Conservation (phyloP, 2,113 vertebrate genomes). For the Lucifuga dentata region DNA sequence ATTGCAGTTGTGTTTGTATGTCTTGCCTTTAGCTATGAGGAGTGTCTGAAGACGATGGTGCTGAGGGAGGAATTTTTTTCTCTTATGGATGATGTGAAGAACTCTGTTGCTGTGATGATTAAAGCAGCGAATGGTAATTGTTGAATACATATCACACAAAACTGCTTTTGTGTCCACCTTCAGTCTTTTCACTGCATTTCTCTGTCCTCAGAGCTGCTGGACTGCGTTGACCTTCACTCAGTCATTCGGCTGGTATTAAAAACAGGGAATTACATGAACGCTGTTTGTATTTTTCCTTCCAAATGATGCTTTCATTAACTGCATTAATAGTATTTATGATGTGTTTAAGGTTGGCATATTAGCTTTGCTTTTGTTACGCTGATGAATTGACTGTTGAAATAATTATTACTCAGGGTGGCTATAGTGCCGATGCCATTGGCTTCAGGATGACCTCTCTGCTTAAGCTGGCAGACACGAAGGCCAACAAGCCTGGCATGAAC, state of each 20-base stretch:
- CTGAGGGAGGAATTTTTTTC: conserved; percentile 87
- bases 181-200: not conserved
- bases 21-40: conserved; percentile 76
- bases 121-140: conserved; percentile 83
- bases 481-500: conserved; percentile 86
- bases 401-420: conserved; percentile 77
- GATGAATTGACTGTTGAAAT: not conserved
- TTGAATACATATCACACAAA: not conserved
- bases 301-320: not conserved
- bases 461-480: conserved; percentile 86
- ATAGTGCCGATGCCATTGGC: conserved; percentile 80
- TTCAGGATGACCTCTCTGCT: conserved; percentile 85
- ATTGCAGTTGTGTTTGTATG: not conserved
- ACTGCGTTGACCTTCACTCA: conserved; percentile 85
- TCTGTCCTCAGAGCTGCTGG: conserved; percentile 80
- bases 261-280: conserved; percentile 88
- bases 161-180: not conserved
- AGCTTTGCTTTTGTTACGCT: not conserved
- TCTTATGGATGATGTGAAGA: conserved; percentile 78
- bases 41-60: conserved; percentile 79
- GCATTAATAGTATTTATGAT: not conserved
- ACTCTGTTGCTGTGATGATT: conserved; percentile 78
- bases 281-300: conserved; percentile 74
- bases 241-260: conserved; percentile 86
- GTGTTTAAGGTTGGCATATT: not conserved